Percentiles rank a stretch among this genome's conserved stretches.
These are phyloP conservation scores for Pipa parva DNA, from an alignment of 2,113 vertebrate species.

Conservation along the genomic window DNA sequence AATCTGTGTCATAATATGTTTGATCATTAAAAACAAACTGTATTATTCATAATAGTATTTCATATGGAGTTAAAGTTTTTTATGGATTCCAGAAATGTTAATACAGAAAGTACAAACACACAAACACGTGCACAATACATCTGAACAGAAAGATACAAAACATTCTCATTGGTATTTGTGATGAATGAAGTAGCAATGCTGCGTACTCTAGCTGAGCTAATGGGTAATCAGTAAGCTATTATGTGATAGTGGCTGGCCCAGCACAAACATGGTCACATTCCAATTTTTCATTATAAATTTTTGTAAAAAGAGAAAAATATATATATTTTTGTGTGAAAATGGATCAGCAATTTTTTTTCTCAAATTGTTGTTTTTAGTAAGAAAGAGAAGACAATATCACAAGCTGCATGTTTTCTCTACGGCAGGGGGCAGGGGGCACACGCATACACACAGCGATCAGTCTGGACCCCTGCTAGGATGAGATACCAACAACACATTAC, in stretches of 20 bases:
- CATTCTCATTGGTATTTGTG: not conserved
- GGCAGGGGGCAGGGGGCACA: conserved; percentile 33
- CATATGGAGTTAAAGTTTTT: not conserved
- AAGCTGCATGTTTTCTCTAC: conserved; percentile 32
- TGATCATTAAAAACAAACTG: too few species aligned
- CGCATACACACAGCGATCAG: conserved; percentile 28
- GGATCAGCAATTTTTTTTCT: conserved; percentile 9
- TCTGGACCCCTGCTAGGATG: conserved; percentile 35
- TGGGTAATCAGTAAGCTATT: conserved; percentile 18
- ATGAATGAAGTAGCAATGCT: not conserved
- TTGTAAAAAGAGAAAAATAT: not conserved
- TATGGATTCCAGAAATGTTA: not conserved
- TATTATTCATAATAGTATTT: too few species aligned
- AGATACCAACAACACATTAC: conserved; percentile 35
- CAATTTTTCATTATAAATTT: not conserved
- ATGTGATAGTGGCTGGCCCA: not conserved
- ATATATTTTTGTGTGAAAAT: too few species aligned
- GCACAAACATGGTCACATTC: conserved; percentile 12
- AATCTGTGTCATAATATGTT: too few species aligned
- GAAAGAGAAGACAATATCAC: conserved; percentile 33
- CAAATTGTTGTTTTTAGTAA: conserved; percentile 39
- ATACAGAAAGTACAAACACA: not conserved
- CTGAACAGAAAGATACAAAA: not conserved
- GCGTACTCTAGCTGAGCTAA: not conserved
- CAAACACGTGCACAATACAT: not conserved